These are phyloP conservation scores for Hyperoplus immaculatus DNA, from an alignment of 2,797 vertebrate genomes.

Conservation along the genomic window DNA sequence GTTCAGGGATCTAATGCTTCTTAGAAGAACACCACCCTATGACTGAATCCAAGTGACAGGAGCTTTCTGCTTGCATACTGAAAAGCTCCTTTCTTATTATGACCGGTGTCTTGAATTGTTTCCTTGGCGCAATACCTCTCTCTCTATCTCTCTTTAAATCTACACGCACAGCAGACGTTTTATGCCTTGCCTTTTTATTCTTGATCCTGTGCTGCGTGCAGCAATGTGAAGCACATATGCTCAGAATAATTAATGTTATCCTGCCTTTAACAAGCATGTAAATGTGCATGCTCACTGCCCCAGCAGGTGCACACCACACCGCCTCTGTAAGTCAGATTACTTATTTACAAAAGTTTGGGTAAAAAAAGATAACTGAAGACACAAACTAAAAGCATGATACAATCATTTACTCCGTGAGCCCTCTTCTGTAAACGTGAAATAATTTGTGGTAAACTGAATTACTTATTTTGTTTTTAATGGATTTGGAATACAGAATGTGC, in stretches of 20 bases:
- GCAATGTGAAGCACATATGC: slow-evolving; percentile 28
- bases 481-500: slow-evolving; percentile 32
- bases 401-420: not conserved
- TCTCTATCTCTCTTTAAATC: slow-evolving; percentile 20
- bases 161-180: slow-evolving; percentile 11
- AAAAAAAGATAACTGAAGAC: slow-evolving; percentile 1
- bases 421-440: slow-evolving; percentile 9
- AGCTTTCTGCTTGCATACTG: slow-evolving; percentile 41
- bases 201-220: slow-evolving; percentile 1
- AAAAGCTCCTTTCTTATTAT: slow-evolving; percentile 32
- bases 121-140: not conserved
- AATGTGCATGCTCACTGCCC: not conserved
- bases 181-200: not conserved
- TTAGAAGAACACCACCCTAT: not conserved
- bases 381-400: not conserved
- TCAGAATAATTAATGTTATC: slow-evolving; percentile 8
- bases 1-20: slow-evolving; percentile 43
- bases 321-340: not conserved
- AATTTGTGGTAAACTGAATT: slow-evolving; percentile 3
- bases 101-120: slow-evolving; percentile 33
- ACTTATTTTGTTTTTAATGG: slow-evolving; percentile 34
- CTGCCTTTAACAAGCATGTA: not conserved
- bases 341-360: not conserved
- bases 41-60: slow-evolving; percentile 51
- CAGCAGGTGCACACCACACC: not conserved